phyloP scores from a whole-genome alignment of 2,113 vertebrate genomes.

The Caranx ignobilis region DNA sequence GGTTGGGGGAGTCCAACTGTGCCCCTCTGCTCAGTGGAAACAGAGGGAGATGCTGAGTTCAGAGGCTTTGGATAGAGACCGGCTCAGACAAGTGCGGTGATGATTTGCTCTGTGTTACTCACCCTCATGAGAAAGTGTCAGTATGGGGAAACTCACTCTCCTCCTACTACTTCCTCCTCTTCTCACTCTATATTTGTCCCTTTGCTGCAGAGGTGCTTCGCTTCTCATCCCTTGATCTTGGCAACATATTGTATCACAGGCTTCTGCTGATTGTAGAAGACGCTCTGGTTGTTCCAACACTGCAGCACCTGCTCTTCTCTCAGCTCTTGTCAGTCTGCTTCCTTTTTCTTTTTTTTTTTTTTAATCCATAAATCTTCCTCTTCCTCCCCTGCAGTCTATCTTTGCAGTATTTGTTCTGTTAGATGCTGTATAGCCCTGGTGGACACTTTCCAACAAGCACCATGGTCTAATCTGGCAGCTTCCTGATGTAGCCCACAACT shows the following conservation, averaged over 20 bases:
- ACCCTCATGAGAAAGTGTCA: conserved; percentile 44
- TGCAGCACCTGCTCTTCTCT: conserved; percentile 51
- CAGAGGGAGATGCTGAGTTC: conserved; percentile 34
- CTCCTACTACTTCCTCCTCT: conserved; percentile 26
- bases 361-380: conserved; percentile 17
- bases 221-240: conserved; percentile 56
- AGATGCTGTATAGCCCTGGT: background rate
- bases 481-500: background rate
- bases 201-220: conserved; percentile 40
- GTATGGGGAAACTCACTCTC: conserved; percentile 31
- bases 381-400: background rate
- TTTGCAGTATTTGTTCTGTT: conserved; percentile 12
- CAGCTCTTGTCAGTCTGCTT: background rate
- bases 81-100: conserved; percentile 11
- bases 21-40: conserved; percentile 16
- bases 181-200: conserved; percentile 12
- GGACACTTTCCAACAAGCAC: conserved; percentile 18
- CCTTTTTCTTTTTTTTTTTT: background rate
- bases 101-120: conserved; percentile 52
- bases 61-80: conserved; percentile 28
- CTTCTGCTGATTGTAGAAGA: conserved; percentile 38
- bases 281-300: conserved; percentile 2
- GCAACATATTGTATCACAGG: conserved; percentile 37
- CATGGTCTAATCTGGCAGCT: conserved; percentile 19
- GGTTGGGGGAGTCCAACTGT: conserved; percentile 19